Conservation (phyloP, 1,140 invertebrate genomes). For the Ylistrum balloti region DNA sequence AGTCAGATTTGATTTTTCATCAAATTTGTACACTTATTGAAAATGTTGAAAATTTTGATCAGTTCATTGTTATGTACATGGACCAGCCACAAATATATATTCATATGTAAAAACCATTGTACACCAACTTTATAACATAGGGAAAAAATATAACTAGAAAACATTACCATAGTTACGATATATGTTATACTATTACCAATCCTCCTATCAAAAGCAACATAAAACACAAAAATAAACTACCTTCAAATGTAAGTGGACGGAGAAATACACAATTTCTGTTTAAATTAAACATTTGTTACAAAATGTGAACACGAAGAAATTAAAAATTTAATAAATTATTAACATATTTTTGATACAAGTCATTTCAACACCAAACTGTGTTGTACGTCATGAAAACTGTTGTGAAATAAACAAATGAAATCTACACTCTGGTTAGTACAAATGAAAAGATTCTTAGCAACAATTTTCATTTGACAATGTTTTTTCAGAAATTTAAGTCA, state of each 20-base stretch:
- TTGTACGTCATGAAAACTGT: not conserved
- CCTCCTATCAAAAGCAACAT: not conserved
- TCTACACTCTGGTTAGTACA: not conserved
- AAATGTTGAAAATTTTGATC: not conserved
- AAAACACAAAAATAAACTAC: not conserved
- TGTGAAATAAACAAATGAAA: not conserved
- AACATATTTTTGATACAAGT: not conserved
- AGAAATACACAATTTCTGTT: not conserved
- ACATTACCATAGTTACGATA: not conserved
- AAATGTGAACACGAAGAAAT: not conserved
- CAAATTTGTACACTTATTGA: not conserved
- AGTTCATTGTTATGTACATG: not conserved
- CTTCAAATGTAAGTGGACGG: not conserved
- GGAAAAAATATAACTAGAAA: not conserved
- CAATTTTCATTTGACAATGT: not conserved
- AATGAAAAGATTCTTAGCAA: not conserved
- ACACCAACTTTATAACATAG: not conserved
- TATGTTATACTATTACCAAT: not conserved
- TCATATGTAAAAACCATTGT: not conserved
- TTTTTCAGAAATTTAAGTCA: not conserved
- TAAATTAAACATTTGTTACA: not conserved
- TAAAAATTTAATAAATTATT: not conserved
- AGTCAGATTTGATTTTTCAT: not conserved
- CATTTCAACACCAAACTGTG: not conserved
- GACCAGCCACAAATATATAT: conserved; percentile 20